Percentiles rank a stretch among this genome's conserved stretches.
Conservation (phyloP, 92 coral and sea anemone genomes). For the Siderastrea radians region DNA sequence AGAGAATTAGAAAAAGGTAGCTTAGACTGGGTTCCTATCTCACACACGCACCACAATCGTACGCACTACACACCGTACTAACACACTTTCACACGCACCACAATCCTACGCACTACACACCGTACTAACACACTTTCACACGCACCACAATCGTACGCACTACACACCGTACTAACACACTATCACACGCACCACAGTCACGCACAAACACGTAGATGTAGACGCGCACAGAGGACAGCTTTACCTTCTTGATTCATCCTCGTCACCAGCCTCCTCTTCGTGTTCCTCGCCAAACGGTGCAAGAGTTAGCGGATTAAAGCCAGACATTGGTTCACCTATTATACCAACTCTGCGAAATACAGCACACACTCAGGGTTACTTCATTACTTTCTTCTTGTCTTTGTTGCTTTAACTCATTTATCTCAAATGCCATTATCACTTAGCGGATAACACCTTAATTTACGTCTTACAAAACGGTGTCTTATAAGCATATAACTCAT, state of each 20-base stretch:
- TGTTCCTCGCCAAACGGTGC: constrained; percentile 96
- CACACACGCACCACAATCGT: background rate
- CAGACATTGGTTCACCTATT: constrained; percentile 96
- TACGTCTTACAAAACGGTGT: too few relatives aligned
- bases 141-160: background rate
- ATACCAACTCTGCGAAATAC: constrained; percentile 84
- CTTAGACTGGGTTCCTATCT: background rate
- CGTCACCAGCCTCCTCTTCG: constrained; percentile 80
- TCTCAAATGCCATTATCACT: background rate
- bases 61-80: background rate
- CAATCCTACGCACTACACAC: background rate
- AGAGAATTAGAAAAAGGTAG: background rate
- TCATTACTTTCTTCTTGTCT: background rate
- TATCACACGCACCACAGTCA: background rate
- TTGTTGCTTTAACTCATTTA: background rate
- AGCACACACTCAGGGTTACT: background rate
- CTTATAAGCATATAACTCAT: too few relatives aligned
- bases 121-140: background rate
- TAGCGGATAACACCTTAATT: too few relatives aligned
- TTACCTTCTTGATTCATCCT: constrained; percentile 67
- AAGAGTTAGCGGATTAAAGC: constrained; percentile 91
- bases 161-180: background rate
- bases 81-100: background rate
- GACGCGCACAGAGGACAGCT: background rate
- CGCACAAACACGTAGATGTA: background rate